A percentile compares a stretch with the other conserved stretches of the same genome.
phyloP scores from a whole-genome alignment of 2,113 vertebrate species.

The Chionis minor region DNA sequence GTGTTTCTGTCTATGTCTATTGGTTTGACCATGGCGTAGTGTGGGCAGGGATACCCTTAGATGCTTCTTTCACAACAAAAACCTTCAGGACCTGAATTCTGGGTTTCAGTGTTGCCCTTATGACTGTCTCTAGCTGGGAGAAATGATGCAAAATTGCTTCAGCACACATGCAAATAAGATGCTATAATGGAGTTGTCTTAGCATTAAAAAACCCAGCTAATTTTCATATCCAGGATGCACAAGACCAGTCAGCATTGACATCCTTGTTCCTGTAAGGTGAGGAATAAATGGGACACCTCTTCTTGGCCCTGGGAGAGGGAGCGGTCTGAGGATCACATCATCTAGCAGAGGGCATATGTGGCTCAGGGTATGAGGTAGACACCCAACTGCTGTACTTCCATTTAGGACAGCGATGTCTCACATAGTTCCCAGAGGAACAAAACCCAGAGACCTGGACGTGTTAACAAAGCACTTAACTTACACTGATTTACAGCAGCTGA shows the following conservation, averaged over 20 bases:
- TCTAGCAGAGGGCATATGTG: rapidly evolving
- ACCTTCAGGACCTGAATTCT: neutral
- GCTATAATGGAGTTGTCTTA: neutral
- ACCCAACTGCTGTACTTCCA: rapidly evolving
- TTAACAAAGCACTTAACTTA: neutral
- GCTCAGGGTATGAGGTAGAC: rapidly evolving
- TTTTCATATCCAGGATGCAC: slow-evolving; percentile 17
- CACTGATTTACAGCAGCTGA: neutral
- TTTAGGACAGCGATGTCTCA: neutral
- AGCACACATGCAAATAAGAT: neutral
- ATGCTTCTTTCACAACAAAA: neutral
- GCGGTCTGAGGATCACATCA: neutral
- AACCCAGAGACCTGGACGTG: neutral
- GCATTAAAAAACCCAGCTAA: neutral
- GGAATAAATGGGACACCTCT: neutral
- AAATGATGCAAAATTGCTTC: neutral
- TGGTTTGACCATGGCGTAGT: neutral
- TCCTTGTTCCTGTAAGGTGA: neutral
- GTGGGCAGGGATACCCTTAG: neutral
- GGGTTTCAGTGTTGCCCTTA: neutral
- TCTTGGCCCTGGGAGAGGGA: neutral
- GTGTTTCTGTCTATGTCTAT: neutral
- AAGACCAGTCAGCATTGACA: neutral
- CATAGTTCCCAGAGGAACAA: neutral
- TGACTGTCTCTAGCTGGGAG: neutral